Percentiles rank a stretch among this genome's conserved stretches.
Conservation (phyloP, 2,888 invertebrate species). For the Synergus umbraculus region DNA sequence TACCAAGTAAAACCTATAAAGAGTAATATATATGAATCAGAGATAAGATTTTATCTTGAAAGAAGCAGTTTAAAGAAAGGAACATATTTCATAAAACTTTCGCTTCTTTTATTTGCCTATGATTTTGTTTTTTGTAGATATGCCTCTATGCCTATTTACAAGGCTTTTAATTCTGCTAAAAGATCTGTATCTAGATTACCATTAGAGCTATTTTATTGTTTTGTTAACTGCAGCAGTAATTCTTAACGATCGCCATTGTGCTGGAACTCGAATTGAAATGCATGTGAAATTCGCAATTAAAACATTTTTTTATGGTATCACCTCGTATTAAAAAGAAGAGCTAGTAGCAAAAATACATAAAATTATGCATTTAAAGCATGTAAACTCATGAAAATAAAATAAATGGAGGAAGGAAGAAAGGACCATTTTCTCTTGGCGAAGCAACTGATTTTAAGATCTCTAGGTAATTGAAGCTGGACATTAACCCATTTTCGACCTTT, state of each 20-base stretch:
- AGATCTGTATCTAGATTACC: neutral
- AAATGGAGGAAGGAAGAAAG: slow-evolving; percentile 1
- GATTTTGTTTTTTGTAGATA: neutral
- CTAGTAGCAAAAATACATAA: neutral
- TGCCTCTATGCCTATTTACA: neutral
- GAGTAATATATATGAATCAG: neutral
- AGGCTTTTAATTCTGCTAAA: neutral
- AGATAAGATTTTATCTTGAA: neutral
- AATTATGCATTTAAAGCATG: slow-evolving; percentile 9
- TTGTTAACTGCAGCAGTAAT: neutral
- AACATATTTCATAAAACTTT: neutral
- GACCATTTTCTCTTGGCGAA: slow-evolving; percentile 33
- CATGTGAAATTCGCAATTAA: neutral
- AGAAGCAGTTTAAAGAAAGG: slow-evolving; percentile 1
- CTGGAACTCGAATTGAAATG: neutral
- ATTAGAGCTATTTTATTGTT: neutral
- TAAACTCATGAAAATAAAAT: slow-evolving; percentile 13
- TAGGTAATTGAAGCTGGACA: slow-evolving; percentile 37
- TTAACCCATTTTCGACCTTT: slow-evolving; percentile 36
- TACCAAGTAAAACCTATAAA: slow-evolving; percentile 16
- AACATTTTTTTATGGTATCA: neutral
- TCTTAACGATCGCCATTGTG: neutral
- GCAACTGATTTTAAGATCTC: slow-evolving; percentile 39
- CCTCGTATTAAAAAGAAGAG: neutral
- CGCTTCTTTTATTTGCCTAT: neutral